Evolutionary conservation across 1,140 invertebrate species (phyloP).

Genomic region (Parasteatoda tepidariorum): DNA sequence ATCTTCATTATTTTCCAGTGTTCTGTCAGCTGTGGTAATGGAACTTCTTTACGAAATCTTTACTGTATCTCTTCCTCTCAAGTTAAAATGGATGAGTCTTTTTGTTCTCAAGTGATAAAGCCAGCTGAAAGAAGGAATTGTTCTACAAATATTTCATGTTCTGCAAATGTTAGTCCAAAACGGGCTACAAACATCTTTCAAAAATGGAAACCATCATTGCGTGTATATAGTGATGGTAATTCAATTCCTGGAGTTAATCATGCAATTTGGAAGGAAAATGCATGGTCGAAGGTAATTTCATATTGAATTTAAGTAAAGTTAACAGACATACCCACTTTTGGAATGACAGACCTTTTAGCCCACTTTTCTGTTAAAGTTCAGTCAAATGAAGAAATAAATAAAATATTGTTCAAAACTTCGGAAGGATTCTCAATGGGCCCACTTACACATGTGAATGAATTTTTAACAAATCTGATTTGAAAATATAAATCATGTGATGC

Average conservation of each 20-base stretch:
- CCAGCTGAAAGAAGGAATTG: constrained; percentile 21
- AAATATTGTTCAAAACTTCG: no score
- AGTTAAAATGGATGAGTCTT: constrained; percentile 30
- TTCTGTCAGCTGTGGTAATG: constrained; percentile 64
- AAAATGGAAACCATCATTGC: constrained; percentile 27
- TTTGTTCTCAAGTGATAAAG: background rate
- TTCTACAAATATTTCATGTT: constrained; percentile 2
- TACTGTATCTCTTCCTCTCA: constrained; percentile 31
- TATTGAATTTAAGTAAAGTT: background rate
- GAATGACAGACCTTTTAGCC: no score
- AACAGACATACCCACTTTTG: background rate
- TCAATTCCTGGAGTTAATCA: constrained; percentile 38
- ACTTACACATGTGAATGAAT: no score
- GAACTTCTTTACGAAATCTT: constrained; percentile 62
- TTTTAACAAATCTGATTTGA: no score
- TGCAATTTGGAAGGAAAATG: constrained; percentile 43
- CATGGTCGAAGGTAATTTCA: constrained; percentile 39
- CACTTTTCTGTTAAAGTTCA: no score
- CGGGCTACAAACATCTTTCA: background rate
- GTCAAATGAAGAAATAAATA: no score
- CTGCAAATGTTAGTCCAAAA: background rate
- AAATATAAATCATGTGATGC: no score
- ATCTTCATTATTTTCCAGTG: constrained; percentile 44
- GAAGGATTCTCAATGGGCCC: no score
- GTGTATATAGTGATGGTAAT: constrained; percentile 28